Evolutionary conservation across 2,797 vertebrate genomes (phyloP), one percentile per base, ranked within the genome.

Genomic region (Enteromius argenteus): DNA sequence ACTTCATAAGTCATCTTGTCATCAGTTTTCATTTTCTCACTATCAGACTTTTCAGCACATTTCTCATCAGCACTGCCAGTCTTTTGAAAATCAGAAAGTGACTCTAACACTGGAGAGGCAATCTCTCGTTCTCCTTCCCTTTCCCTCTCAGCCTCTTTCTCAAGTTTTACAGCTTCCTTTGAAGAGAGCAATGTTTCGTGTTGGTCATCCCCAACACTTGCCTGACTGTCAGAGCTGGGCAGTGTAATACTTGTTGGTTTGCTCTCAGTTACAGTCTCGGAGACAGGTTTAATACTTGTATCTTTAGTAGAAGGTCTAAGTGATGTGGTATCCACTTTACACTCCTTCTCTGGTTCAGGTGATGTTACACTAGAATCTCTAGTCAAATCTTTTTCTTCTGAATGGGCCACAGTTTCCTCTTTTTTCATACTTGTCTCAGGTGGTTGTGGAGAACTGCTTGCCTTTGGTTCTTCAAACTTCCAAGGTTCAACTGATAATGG

Each of bases 131-230:
- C 94, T 88, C 90, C 88, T 81, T 93, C 93, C 90, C 91, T 94
- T 89, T 95, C 95, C 80, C 92, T 90, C 82, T 93, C 92, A 19
- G 92, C 90, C 89, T 95, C 94, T 42, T 95, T 94, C 23, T 90
- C 73, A 49, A 64, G 87, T 79, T 90, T 83, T 73, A 88, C 86
- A 10, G 42, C 69, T 7, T 72, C 82, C 62, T 78, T 82, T 46
- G 89, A 51, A 0, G 37, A 72, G 11, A 64, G 73, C 11, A 58
- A 75, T 83, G 84, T 90, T 72, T 94, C 91, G 37, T 74, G 84
- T 13, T 86, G 79, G 3, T 83, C 67, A 80, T 94, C 91, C 64
- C 91, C 92, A 67, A 86, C 74, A 69, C 87, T 91, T 51, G 87
- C 89, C 64, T 92, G 91, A 81, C 88, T 91, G 76, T 92, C 92